A percentile compares a stretch with the other conserved stretches of the same genome.
These are phyloP conservation scores for Apamea monoglypha DNA, from an alignment of 2,888 invertebrate genomes.

Conservation along the genomic window DNA sequence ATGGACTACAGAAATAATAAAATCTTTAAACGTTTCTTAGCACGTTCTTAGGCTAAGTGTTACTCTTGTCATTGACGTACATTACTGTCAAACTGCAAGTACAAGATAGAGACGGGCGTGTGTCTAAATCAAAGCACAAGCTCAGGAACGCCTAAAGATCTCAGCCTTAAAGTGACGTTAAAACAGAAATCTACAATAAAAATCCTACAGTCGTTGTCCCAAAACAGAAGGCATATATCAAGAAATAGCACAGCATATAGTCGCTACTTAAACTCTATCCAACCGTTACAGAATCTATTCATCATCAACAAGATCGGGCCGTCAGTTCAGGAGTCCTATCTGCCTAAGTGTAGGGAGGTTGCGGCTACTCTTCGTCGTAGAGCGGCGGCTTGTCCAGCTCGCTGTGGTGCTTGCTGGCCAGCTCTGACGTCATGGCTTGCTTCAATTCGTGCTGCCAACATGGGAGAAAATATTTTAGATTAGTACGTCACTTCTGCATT, in stretches of 20 bases:
- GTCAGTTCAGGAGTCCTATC: conserved; percentile 34
- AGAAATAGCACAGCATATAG: conserved; percentile 9
- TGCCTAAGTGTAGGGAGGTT: neutral
- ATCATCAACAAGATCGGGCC: conserved; percentile 20
- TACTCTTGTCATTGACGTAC: neutral
- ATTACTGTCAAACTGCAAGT: neutral
- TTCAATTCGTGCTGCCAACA: conserved; percentile 84
- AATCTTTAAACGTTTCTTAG: neutral
- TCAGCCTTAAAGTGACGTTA: neutral
- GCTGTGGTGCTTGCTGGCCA: conserved; percentile 73
- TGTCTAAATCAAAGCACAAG: too few relatives aligned
- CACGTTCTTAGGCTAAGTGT: neutral
- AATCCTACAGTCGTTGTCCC: neutral
- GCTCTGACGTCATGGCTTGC: conserved; percentile 78
- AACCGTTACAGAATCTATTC: conserved; percentile 11
- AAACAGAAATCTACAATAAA: neutral
- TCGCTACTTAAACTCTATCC: conserved; percentile 35
- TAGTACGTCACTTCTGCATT: conserved; percentile 37
- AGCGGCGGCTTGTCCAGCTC: conserved; percentile 76
- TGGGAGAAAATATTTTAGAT: conserved; percentile 48
- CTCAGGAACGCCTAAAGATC: neutral
- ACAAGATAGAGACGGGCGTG: neutral
- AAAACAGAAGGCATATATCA: conserved; percentile 14
- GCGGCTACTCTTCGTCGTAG: conserved; percentile 80
- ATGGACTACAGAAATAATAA: neutral